A percentile compares a stretch with the other conserved stretches of the same genome.
phyloP scores from a whole-genome alignment of 2,888 invertebrate genomes.

The Parascotia fuliginaria region DNA sequence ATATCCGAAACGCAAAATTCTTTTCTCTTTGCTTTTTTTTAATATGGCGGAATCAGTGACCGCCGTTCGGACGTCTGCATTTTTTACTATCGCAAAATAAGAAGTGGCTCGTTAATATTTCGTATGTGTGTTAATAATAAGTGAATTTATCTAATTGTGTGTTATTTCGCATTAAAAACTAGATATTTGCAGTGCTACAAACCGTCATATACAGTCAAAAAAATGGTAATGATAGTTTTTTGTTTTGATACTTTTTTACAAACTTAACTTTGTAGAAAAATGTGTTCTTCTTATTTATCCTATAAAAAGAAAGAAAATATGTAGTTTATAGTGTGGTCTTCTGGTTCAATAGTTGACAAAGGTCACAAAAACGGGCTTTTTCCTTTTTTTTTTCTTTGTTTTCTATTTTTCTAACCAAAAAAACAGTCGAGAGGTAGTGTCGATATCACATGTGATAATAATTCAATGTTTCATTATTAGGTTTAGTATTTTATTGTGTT shows the following conservation, averaged over 20 bases:
- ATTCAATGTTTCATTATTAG: conserved; percentile 62
- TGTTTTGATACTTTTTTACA: conserved; percentile 86
- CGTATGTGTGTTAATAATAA: conserved; percentile 59
- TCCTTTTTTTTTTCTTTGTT: conserved; percentile 79
- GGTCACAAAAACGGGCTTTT: conserved; percentile 57
- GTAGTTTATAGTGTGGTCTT: conserved; percentile 19
- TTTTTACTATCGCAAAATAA: conserved; percentile 66
- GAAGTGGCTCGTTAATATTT: conserved; percentile 56
- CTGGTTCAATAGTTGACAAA: conserved; percentile 18
- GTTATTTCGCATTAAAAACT: conserved; percentile 34
- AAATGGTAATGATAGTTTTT: conserved; percentile 87
- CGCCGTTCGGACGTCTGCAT: conserved; percentile 77
- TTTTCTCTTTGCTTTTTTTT: conserved; percentile 77
- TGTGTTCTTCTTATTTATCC: conserved; percentile 61
- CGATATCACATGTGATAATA: conserved; percentile 77
- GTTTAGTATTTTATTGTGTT: conserved; percentile 53
- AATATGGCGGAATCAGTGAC: conserved; percentile 85
- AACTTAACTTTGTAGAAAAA: conserved; percentile 73
- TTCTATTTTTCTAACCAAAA: conserved; percentile 83
- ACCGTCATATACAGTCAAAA: conserved; percentile 60
- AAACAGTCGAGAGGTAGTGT: conserved; percentile 75
- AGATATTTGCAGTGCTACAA: conserved; percentile 33
- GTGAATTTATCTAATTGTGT: conserved; percentile 52
- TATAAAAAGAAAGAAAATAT: conserved; percentile 35
- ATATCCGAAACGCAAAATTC: conserved; percentile 59